These are phyloP conservation scores for Plestiodon gilberti DNA, from an alignment of 2,113 vertebrate genomes.

Conservation along the genomic window DNA sequence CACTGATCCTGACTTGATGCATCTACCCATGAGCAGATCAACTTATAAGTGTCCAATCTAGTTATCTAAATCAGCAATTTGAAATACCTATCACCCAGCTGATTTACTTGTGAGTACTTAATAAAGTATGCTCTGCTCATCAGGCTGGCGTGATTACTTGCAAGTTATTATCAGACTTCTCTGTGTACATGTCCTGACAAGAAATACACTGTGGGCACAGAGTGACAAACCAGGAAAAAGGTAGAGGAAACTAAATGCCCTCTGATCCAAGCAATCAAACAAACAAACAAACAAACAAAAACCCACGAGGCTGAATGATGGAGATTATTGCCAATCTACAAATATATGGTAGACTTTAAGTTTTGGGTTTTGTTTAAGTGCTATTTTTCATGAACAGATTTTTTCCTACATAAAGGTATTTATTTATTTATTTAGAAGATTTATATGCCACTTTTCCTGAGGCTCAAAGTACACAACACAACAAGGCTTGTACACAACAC, in stretches of 20 bases:
- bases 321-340: neutral
- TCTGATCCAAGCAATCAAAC: neutral
- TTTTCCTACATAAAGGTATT: neutral
- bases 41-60: neutral
- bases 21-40: neutral
- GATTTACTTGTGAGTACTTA: neutral
- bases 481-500: too few relatives aligned
- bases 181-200: neutral
- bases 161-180: neutral
- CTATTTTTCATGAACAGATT: conserved; percentile 4
- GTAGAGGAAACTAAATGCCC: neutral
- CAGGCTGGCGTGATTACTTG: neutral
- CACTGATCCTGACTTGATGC: neutral
- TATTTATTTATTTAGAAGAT: too few relatives aligned
- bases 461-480: too few relatives aligned
- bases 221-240: too few relatives aligned
- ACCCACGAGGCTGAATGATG: neutral
- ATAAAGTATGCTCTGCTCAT: neutral
- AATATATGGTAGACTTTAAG: neutral
- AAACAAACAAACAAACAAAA: conserved; percentile 3
- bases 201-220: neutral
- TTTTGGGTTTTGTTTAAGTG: neutral
- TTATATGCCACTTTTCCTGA: too few relatives aligned
- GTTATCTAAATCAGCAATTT: neutral
- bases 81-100: neutral